Conservation (phyloP, 2,113 vertebrate genomes). For the Myiopsitta monachus region DNA sequence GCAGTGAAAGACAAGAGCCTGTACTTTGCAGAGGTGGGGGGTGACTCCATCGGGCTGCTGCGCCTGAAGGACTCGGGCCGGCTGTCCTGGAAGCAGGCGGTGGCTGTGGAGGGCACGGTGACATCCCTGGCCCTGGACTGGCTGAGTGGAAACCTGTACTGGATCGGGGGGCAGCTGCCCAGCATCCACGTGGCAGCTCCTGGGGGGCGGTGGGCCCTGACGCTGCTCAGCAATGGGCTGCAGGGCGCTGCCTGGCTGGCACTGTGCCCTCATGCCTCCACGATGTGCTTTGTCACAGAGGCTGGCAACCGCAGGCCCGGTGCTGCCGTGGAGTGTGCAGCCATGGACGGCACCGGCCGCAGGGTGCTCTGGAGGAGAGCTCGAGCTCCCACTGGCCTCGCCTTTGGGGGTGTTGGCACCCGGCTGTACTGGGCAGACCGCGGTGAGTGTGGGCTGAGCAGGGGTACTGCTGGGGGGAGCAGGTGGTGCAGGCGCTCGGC, state of each 20-base stretch:
- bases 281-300: slow-evolving; percentile 80
- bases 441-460: slow-evolving; percentile 60
- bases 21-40: slow-evolving; percentile 77
- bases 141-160: slow-evolving; percentile 88
- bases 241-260: slow-evolving; percentile 71
- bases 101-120: slow-evolving; percentile 76
- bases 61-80: slow-evolving; percentile 72
- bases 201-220: slow-evolving; percentile 47
- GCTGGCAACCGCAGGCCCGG: background rate
- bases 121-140: slow-evolving; percentile 86
- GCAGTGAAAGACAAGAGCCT: slow-evolving; percentile 71
- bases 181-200: slow-evolving; percentile 76
- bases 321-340: slow-evolving; percentile 73
- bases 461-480: rapidly evolving
- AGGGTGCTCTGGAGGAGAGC: slow-evolving; percentile 78
- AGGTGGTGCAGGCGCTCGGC: rapidly evolving
- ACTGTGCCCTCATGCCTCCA: slow-evolving; percentile 77
- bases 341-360: slow-evolving; percentile 83
- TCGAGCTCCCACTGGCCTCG: slow-evolving; percentile 73
- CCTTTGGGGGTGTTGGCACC: slow-evolving; percentile 74
- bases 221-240: slow-evolving; percentile 71
- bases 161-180: slow-evolving; percentile 75
- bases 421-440: slow-evolving; percentile 87
- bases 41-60: slow-evolving; percentile 73
- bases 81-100: slow-evolving; percentile 57